Evolutionary conservation across 1,140 invertebrate genomes (phyloP), one percentile per base, ranked within the genome.

Genomic region (Brachionus rubens): DNA sequence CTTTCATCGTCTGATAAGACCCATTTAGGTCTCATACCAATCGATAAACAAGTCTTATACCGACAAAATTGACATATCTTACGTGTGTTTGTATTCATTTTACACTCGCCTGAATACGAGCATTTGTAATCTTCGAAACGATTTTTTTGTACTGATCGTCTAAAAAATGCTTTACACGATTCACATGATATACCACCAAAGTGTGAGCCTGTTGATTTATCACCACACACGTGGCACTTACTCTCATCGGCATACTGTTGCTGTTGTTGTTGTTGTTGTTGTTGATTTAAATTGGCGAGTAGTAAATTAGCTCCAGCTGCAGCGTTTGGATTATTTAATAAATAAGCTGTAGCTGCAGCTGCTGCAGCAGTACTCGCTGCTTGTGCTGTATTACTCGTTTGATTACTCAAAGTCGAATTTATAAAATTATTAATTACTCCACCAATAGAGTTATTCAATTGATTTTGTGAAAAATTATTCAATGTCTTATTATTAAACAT

Each of bases 31-130:
- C 97, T 94, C 96, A 99, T 99, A 82, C 96, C 95, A 87, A 98
- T 92, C 82, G 93, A 90, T 77, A 99, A 92, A 86, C 96, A 99
- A 84, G 98, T 99, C 86, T 98, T 96, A 85, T 97, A 99, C 75
- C 96, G 90, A 86, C 96, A 99, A 87, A 95, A 98, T 87, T 98
- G 95, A 88, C 96, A 98, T 36, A 82, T 81, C 26, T 83, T 82
- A 33, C 84, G 77, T 40, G 80, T 82, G 41, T 83, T 82, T 67
- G 82, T 84, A 16, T 81, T 83, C 9, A 85, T 82, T 24, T 76
- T 70, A 79, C 84, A 85, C 2, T 80, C 76, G 19, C 81, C 78
- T 16, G 80, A 80, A 47, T 80, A 78, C 14, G 81, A 76, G 77
- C 83, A 85, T 7, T 80, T 79, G 79, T 82, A 85, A 65, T 82